These are phyloP conservation scores for Caenorhabditis zanzibari DNA, from an alignment of 2,888 invertebrate genomes.

Conservation along the genomic window DNA sequence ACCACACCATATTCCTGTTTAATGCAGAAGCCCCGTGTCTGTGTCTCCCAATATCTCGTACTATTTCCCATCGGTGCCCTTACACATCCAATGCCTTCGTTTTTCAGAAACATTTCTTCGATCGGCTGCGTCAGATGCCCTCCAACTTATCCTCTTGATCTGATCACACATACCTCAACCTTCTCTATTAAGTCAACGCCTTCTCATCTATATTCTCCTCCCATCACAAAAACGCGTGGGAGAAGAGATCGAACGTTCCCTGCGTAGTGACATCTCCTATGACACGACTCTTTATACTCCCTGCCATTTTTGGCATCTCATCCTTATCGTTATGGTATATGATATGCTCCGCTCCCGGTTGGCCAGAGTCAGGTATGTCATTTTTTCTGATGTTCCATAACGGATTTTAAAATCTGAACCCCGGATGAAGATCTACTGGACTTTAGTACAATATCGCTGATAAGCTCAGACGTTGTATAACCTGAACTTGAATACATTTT, in stretches of 20 bases:
- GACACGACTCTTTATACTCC: constrained; percentile 81
- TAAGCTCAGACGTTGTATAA: too few species aligned
- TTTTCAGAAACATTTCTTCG: constrained; percentile 63
- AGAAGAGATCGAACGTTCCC: constrained; percentile 51
- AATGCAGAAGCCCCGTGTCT: constrained; percentile 48
- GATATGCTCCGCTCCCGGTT: constrained; percentile 81
- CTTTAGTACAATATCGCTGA: too few species aligned
- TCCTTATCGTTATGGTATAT: constrained; percentile 81
- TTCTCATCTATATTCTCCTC: constrained; percentile 43
- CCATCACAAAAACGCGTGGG: constrained; percentile 59
- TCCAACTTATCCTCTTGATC: constrained; percentile 69
- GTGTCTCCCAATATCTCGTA: constrained; percentile 34
- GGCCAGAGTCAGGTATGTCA: constrained; percentile 73
- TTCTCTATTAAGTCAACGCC: constrained; percentile 46
- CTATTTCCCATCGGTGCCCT: constrained; percentile 38
- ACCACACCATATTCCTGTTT: constrained; percentile 58
- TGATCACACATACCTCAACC: constrained; percentile 49
- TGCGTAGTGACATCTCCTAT: constrained; percentile 60
- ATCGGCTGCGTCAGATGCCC: constrained; percentile 66
- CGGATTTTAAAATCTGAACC: background rate
- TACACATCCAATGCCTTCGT: constrained; percentile 37
- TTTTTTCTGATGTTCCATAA: background rate
- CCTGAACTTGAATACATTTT: too few species aligned
- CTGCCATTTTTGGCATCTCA: constrained; percentile 80
- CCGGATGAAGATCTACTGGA: too few species aligned